Evolutionary conservation across 2,888 invertebrate species (phyloP).

Genomic region (Nemotelus nigrinus): DNA sequence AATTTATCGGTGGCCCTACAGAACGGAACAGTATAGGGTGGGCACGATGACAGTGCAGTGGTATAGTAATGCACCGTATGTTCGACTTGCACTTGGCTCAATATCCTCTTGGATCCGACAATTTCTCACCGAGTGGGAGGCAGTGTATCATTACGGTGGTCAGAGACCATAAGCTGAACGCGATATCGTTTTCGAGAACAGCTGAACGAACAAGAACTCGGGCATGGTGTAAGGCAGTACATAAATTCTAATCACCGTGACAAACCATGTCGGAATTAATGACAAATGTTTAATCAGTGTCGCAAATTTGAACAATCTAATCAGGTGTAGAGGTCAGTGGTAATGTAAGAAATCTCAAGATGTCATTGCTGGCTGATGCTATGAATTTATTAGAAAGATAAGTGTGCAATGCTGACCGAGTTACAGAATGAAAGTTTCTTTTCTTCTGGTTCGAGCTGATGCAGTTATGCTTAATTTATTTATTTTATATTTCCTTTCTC

Average conservation of each 20-base stretch:
- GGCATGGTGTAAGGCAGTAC: background rate
- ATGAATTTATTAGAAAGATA: no score
- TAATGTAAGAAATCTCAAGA: no score
- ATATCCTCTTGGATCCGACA: conserved; percentile 34
- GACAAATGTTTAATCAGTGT: conserved; percentile 41
- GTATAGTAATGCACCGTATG: conserved; percentile 16
- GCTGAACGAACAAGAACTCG: background rate
- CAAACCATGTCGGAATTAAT: conserved; percentile 35
- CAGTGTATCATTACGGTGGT: conserved; percentile 31
- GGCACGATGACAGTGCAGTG: background rate
- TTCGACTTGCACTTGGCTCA: conserved; percentile 39
- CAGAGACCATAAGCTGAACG: conserved; percentile 17
- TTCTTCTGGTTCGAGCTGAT: no score
- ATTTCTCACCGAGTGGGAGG: conserved; percentile 40
- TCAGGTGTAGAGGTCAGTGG: background rate
- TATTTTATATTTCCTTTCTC: no score
- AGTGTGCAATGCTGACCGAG: no score
- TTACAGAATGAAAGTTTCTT: no score
- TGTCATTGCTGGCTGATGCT: no score
- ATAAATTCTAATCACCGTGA: conserved; percentile 49
- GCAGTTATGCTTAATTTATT: no score
- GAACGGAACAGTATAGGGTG: conserved; percentile 9
- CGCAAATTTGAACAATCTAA: conserved; percentile 20
- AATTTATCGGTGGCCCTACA: conserved; percentile 44
- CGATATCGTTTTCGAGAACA: background rate